Conservation (phyloP, 2,113 vertebrate species). For the Mastomys coucha region DNA sequence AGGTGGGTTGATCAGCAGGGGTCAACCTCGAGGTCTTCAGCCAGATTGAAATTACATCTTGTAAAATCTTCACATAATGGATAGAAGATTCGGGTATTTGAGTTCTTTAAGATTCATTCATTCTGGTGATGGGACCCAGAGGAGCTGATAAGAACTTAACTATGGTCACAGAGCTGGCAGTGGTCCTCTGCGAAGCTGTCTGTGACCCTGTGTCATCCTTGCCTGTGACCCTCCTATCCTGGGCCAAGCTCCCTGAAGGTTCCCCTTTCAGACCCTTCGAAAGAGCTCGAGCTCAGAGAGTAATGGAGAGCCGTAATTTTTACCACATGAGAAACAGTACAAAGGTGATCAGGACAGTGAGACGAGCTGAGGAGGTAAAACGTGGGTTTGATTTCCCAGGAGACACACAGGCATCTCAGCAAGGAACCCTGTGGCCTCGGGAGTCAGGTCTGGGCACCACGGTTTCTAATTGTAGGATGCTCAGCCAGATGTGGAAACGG, state of each 20-base stretch:
- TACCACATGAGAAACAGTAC: neutral
- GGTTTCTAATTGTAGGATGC: neutral
- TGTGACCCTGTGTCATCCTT: neutral
- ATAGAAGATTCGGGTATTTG: neutral
- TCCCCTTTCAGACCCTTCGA: fast-evolving
- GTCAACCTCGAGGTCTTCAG: neutral
- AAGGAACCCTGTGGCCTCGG: neutral
- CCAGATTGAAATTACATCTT: neutral
- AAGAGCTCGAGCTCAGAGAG: neutral
- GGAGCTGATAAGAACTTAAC: neutral
- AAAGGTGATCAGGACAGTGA: neutral
- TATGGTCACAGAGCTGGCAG: neutral
- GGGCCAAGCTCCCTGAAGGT: neutral
- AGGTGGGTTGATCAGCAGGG: neutral
- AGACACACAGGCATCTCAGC: neutral
- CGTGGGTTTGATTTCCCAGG: neutral
- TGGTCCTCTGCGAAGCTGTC: neutral
- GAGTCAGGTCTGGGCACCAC: neutral
- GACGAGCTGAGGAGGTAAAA: neutral
- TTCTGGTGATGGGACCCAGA: neutral
- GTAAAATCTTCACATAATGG: neutral
- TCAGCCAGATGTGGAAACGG: neutral
- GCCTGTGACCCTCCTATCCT: fast-evolving
- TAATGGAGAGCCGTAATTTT: fast-evolving
- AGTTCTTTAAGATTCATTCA: neutral